phyloP scores from a whole-genome alignment of 2,797 vertebrate genomes.

The Labroides dimidiatus region DNA sequence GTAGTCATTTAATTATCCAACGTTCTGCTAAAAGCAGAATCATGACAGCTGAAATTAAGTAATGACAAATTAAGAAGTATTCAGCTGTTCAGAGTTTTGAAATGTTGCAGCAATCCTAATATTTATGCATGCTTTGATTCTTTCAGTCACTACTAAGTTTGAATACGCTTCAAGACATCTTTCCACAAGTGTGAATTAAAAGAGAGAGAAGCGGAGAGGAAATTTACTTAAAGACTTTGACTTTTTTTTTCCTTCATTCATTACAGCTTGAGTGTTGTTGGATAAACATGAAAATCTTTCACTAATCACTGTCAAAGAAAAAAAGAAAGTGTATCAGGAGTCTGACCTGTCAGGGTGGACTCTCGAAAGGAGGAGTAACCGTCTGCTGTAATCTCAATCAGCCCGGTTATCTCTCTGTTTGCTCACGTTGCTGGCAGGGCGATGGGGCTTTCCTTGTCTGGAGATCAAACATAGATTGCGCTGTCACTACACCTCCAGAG shows the following conservation, averaged over 20 bases:
- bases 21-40: conserved; percentile 7
- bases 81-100: conserved; percentile 8
- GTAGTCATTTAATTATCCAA: conserved; percentile 1
- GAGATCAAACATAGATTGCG: conserved; percentile 43
- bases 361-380: conserved; percentile 34
- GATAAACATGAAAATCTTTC: background rate
- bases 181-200: conserved; percentile 1
- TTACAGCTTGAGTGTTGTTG: conserved; percentile 5
- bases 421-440: conserved; percentile 7
- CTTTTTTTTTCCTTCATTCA: background rate
- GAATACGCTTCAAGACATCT: background rate
- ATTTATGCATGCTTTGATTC: background rate
- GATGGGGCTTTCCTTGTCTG: conserved; percentile 25
- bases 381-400: conserved; percentile 44
- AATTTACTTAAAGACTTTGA: too few relatives aligned
- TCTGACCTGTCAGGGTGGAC: conserved; percentile 17
- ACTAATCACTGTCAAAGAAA: conserved; percentile 30
- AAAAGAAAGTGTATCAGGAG: conserved; percentile 20
- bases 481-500: conserved; percentile 9
- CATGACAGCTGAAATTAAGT: background rate
- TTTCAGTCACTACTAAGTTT: conserved; percentile 11
- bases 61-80: background rate
- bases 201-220: background rate
- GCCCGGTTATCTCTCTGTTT: conserved; percentile 19
- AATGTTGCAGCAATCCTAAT: background rate